Base-by-base conservation (phyloP, 2,797 vertebrate genomes). In the Pantherophis alleghaniensis region DNA sequence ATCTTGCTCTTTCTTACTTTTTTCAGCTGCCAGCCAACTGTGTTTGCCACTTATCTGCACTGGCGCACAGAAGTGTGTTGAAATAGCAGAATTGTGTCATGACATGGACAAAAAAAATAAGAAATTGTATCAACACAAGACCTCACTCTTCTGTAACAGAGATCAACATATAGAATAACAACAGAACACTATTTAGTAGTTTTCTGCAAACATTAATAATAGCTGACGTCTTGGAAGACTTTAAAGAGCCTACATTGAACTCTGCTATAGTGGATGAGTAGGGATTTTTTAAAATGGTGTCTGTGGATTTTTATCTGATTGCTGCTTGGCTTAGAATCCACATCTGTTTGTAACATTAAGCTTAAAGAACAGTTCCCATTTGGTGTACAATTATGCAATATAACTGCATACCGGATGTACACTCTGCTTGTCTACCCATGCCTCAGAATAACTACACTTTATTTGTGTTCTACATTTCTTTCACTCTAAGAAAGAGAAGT, bases 11-110 rank as follows among this genome's bases (percentile, higher is more conserved):
- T 88, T 93, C 0, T 93, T 86, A 60, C 91, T 93, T 91, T 83
- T 95, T 97, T 88, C 98, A 98, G 98, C 97, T 98, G 37, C 98
- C 98, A 94, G 97, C 96, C 93, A 98, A 98, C 97, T 98, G 95
- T 95, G 97, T 93, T 59, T 97, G 97, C 94, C 98, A 97, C 97
- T 96, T 98, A 93, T 98, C 98, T 7, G 98, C 98, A 24, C 95
- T 98, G 92, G 98, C 96, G 28, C 97, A 98, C 97, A 98, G 98
- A 95, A 99, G 98, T 88, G 32, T 98, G 94, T 90, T 98, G 94
- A 97, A 98, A 92, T 98, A 92, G 59, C 89, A 86, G 28, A 59
- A 7, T 87, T 91, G 88, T 95, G 86, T 56, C 90, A 69, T 91
- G 59, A 90, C 90, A 57, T 92, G 92, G 95, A 88, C 93, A 94